phyloP scores from a whole-genome alignment of 1,140 invertebrate species.

The Zophobas morio region DNA sequence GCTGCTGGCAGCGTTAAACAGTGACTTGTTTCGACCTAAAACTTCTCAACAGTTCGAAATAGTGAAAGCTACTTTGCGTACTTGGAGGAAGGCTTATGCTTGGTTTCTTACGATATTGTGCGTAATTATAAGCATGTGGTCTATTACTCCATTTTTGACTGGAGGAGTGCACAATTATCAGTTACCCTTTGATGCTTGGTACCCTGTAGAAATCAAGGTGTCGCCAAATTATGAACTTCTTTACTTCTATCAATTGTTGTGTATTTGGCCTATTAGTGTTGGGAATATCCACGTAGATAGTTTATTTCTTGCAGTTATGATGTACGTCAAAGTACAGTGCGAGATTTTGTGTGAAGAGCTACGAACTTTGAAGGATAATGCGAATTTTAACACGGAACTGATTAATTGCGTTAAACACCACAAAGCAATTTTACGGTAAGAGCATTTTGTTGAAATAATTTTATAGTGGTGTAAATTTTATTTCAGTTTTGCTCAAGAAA shows the following conservation, averaged over 20 bases:
- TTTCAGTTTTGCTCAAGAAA: background rate
- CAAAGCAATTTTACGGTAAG: too few species aligned
- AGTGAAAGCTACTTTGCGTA: background rate
- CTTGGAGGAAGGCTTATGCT: background rate
- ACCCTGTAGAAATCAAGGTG: background rate
- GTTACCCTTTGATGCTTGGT: background rate
- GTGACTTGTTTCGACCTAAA: background rate
- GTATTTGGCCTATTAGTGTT: background rate
- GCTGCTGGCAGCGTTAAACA: background rate
- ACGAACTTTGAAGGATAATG: background rate
- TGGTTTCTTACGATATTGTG: background rate
- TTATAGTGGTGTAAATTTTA: background rate
- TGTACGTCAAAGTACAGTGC: too few species aligned
- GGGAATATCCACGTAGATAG: background rate
- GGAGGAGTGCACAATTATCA: background rate
- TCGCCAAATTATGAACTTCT: background rate
- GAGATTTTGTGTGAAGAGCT: background rate
- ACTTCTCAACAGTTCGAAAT: background rate
- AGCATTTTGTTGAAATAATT: background rate
- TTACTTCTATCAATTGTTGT: background rate
- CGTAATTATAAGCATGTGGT: background rate
- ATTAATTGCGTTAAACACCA: too few species aligned
- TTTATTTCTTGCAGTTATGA: background rate
- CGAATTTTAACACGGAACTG: background rate
- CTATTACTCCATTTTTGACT: background rate